A percentile compares a stretch with the other conserved stretches of the same genome.
Conservation (phyloP, 2,888 invertebrate species). For the Epirrhoe alternata region DNA sequence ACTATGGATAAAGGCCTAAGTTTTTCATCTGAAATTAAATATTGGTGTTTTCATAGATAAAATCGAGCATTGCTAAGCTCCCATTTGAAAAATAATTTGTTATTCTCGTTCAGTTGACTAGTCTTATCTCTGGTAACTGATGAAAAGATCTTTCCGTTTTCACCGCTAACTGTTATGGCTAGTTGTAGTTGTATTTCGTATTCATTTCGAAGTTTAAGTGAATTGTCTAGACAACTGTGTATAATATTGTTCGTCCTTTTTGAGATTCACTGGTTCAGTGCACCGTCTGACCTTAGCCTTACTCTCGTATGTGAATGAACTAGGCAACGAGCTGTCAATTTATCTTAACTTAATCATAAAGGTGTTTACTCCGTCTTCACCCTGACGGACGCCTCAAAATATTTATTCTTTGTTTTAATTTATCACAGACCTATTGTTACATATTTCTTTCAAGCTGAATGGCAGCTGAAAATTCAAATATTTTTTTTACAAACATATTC, state of each 20-base stretch:
- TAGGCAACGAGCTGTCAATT: constrained; percentile 46
- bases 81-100: neutral
- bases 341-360: constrained; percentile 44
- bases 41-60: too few species aligned
- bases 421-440: too few species aligned
- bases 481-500: too few species aligned
- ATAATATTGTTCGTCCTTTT: constrained; percentile 54
- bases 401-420: neutral
- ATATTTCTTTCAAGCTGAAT: too few species aligned
- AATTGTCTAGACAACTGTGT: constrained; percentile 58
- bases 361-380: constrained; percentile 39
- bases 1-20: too few species aligned
- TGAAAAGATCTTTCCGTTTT: constrained; percentile 1
- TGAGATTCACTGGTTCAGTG: constrained; percentile 61
- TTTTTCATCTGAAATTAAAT: too few species aligned
- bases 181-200: constrained; percentile 38
- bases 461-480: too few species aligned
- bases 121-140: constrained; percentile 1
- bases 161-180: constrained; percentile 27
- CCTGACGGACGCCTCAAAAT: constrained; percentile 25
- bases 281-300: constrained; percentile 60
- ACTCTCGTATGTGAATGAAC: constrained; percentile 43
- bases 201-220: constrained; percentile 47
- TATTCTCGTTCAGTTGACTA: neutral
- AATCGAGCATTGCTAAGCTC: constrained; percentile 1